phyloP scores from a whole-genome alignment of 2,888 invertebrate genomes.

The Oscheius sp. region DNA sequence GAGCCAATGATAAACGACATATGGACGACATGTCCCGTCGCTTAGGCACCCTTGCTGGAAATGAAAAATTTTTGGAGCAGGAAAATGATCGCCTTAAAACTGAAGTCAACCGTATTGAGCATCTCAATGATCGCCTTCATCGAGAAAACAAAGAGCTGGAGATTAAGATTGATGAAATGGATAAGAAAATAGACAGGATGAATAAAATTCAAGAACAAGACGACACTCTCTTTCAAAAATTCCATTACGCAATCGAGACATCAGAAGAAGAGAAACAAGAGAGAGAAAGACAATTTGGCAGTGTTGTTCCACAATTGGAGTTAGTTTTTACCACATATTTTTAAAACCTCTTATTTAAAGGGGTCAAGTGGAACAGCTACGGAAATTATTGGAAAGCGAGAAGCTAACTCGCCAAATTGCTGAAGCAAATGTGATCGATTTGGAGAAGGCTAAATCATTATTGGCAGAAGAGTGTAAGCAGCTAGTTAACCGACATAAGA shows the following conservation, averaged over 20 bases:
- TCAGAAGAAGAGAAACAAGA: constrained; percentile 31
- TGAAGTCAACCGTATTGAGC: constrained; percentile 39
- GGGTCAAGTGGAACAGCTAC: constrained; percentile 43
- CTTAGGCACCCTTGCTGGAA: constrained; percentile 45
- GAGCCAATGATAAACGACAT: constrained; percentile 47
- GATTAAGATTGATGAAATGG: constrained; percentile 13
- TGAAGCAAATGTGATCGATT: constrained; percentile 92
- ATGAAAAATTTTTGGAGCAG: constrained; percentile 46
- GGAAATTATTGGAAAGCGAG: constrained; percentile 49
- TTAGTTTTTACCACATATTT: background rate
- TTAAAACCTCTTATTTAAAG: constrained; percentile 3
- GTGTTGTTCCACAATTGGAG: constrained; percentile 13
- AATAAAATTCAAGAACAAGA: no score
- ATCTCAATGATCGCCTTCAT: constrained; percentile 14
- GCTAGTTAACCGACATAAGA: constrained; percentile 53
- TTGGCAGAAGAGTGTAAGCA: constrained; percentile 73
- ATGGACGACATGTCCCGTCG: constrained; percentile 41
- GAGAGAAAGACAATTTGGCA: constrained; percentile 27
- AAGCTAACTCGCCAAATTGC: constrained; percentile 37
- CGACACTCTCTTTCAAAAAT: constrained; percentile 24
- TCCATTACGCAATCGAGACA: constrained; percentile 23
- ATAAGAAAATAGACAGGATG: background rate
- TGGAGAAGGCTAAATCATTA: constrained; percentile 94
- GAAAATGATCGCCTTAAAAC: constrained; percentile 29
- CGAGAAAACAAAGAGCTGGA: constrained; percentile 26